Conservation (phyloP, 92 coral and sea anemone species). For the Umimayanthus kanabou region DNA sequence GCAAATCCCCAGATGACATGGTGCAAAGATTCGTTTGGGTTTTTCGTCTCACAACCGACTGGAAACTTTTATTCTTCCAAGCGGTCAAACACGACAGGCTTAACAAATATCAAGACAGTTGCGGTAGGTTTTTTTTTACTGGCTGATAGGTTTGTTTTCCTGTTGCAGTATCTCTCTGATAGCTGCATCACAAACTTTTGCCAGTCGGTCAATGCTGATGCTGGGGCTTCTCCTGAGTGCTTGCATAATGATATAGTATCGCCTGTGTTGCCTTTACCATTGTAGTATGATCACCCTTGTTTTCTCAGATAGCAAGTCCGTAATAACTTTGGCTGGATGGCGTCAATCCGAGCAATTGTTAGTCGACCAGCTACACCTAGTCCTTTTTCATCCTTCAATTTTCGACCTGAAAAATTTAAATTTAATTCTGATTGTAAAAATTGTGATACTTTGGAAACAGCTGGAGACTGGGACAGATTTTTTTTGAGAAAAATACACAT, state of each 20-base stretch:
- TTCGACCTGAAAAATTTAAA: too few relatives aligned
- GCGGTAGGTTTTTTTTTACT: slow-evolving; percentile 26
- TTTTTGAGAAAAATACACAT: too few relatives aligned
- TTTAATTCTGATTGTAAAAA: too few relatives aligned
- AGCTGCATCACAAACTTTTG: slow-evolving; percentile 39
- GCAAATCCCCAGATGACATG: slow-evolving; percentile 39
- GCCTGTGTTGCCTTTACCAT: slow-evolving; percentile 33
- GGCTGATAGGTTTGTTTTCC: slow-evolving; percentile 21
- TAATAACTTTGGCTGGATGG: too few relatives aligned
- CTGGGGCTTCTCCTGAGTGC: slow-evolving; percentile 34
- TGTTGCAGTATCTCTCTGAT: slow-evolving; percentile 28
- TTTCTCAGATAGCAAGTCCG: not conserved
- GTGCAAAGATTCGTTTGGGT: slow-evolving; percentile 33
- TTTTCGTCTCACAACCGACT: slow-evolving; percentile 37
- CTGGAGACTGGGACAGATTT: too few relatives aligned
- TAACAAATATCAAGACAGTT: slow-evolving; percentile 21
- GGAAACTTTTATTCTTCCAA: slow-evolving; percentile 10
- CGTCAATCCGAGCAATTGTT: too few relatives aligned
- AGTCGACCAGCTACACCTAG: too few relatives aligned
- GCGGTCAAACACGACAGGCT: slow-evolving; percentile 37
- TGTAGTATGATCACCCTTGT: slow-evolving; percentile 20
- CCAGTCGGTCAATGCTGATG: slow-evolving; percentile 31
- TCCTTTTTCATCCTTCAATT: too few relatives aligned
- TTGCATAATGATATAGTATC: slow-evolving; percentile 22
- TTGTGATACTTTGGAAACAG: too few relatives aligned